These are phyloP conservation scores for Drosophila guanche DNA, from an alignment of 1,140 invertebrate species.

Conservation along the genomic window DNA sequence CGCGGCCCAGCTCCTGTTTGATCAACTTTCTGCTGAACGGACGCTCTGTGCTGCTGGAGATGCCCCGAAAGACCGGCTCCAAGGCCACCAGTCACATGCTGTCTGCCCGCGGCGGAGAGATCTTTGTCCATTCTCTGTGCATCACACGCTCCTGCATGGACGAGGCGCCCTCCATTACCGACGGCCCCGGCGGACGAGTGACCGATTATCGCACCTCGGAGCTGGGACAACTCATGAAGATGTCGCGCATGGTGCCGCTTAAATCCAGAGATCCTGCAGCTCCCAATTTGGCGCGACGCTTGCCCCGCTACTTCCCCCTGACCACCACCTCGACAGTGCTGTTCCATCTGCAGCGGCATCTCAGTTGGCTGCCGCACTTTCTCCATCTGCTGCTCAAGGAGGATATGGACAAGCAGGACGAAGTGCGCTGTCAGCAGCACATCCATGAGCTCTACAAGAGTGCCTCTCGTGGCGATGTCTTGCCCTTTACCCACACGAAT, in stretches of 20 bases:
- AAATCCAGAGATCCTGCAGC: conserved; percentile 83
- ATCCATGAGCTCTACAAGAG: conserved; percentile 92
- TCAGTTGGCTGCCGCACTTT: conserved; percentile 92
- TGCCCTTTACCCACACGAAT: conserved; percentile 87
- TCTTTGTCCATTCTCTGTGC: conserved; percentile 96
- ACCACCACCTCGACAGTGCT: conserved; percentile 90
- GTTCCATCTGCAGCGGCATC: conserved; percentile 87
- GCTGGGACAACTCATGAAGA: conserved; percentile 94
- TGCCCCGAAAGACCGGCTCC: conserved; percentile 93
- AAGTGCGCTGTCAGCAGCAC: conserved; percentile 94
- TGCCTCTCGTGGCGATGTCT: conserved; percentile 92
- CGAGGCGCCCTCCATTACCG: conserved; percentile 97
- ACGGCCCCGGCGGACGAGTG: conserved; percentile 95
- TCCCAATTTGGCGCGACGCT: conserved; percentile 87
- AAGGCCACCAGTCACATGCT: conserved; percentile 96
- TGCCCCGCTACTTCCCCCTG: conserved; percentile 96
- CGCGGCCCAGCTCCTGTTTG: conserved; percentile 96
- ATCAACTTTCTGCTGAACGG: conserved; percentile 98
- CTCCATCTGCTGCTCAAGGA: conserved; percentile 92
- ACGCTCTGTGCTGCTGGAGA: conserved; percentile 96
- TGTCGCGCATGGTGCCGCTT: conserved; percentile 91
- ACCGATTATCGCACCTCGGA: conserved; percentile 95
- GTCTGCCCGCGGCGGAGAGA: conserved; percentile 96
- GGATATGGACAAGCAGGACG: conserved; percentile 92
- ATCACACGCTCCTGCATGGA: conserved; percentile 94